A percentile compares a stretch with the other conserved stretches of the same genome.
These are phyloP conservation scores for Apodemia mormo DNA, from an alignment of 2,888 invertebrate genomes.

Conservation along the genomic window DNA sequence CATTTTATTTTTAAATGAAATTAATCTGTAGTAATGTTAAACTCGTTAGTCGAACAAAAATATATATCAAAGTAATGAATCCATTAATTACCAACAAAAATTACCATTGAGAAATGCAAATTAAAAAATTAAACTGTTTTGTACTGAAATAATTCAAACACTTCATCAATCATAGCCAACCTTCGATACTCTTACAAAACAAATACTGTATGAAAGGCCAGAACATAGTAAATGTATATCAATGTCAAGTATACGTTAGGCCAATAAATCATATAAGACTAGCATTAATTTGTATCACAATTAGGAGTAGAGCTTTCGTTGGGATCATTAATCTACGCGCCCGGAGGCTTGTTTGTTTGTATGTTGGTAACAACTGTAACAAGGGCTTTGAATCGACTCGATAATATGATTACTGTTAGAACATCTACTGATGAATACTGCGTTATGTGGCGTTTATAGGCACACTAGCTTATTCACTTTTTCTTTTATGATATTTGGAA, in stretches of 20 bases:
- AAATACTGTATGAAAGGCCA: slow-evolving; percentile 24
- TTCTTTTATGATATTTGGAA: too few species aligned
- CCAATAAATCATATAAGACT: slow-evolving; percentile 56
- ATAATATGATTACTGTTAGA: slow-evolving; percentile 36
- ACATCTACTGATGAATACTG: neutral
- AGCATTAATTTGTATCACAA: slow-evolving; percentile 71
- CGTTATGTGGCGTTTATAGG: too few species aligned
- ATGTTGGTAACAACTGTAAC: slow-evolving; percentile 50
- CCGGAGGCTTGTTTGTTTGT: slow-evolving; percentile 61
- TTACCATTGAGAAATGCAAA: slow-evolving; percentile 1
- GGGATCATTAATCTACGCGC: slow-evolving; percentile 72
- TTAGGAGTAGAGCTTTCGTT: slow-evolving; percentile 61
- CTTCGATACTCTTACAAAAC: neutral
- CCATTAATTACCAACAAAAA: slow-evolving; percentile 7
- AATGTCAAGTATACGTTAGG: neutral
- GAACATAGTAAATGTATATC: slow-evolving; percentile 20
- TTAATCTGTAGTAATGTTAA: neutral
- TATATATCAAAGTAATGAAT: slow-evolving; percentile 7
- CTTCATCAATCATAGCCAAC: neutral
- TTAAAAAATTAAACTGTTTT: slow-evolving; percentile 13
- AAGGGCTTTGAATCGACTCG: slow-evolving; percentile 27
- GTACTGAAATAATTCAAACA: slow-evolving; percentile 13
- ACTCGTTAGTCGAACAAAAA: neutral
- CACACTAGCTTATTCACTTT: too few species aligned
- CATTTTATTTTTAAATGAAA: neutral